These are phyloP conservation scores for Psammodynastes pulverulentus DNA, from an alignment of 2,113 vertebrate genomes.

Conservation along the genomic window DNA sequence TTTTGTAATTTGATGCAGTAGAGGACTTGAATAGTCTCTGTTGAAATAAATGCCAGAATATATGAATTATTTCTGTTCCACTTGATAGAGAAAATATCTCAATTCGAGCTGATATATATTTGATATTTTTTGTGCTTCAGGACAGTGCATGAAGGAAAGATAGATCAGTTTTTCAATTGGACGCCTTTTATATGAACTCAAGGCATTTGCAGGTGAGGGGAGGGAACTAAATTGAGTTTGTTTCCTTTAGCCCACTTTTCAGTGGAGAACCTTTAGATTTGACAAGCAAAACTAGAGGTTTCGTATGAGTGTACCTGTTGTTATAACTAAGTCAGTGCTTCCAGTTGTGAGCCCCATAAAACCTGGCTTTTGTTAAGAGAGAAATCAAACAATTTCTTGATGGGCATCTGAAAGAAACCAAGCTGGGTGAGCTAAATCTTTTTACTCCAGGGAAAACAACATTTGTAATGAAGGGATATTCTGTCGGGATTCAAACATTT, in stretches of 20 bases:
- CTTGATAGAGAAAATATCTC: not conserved
- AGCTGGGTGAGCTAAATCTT: not conserved
- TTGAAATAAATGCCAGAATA: constrained; percentile 9
- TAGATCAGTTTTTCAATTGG: not conserved
- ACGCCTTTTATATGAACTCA: not conserved
- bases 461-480: not conserved
- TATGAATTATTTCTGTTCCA: not conserved
- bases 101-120: not conserved
- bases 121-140: not conserved
- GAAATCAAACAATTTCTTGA: not conserved
- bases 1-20: constrained; percentile 17
- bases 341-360: not conserved
- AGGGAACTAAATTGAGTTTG: not conserved
- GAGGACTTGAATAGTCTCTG: constrained; percentile 17
- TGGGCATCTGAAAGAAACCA: not conserved
- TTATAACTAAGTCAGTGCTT: not conserved
- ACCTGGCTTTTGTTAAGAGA: not conserved
- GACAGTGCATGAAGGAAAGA: not conserved
- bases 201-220: not conserved
- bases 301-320: not conserved
- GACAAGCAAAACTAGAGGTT: not conserved
- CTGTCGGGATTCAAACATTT: not conserved
- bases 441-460: not conserved
- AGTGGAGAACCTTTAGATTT: not conserved
- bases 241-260: not conserved